These are phyloP conservation scores for Sebastes goodei DNA, from an alignment of 2,797 vertebrate genomes.

Conservation along the genomic window DNA sequence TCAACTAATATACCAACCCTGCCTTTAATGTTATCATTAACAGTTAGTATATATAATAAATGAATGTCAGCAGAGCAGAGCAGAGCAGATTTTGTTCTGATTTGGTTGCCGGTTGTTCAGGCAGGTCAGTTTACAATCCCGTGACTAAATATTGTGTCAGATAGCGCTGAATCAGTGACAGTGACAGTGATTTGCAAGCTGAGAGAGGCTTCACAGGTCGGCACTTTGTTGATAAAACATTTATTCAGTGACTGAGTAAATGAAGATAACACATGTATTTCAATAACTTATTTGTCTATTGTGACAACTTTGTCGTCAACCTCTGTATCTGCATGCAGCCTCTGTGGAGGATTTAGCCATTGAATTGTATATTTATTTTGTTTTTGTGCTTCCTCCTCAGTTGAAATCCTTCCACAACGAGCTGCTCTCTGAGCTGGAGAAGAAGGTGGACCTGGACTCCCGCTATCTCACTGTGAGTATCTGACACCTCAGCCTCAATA, in stretches of 20 bases:
- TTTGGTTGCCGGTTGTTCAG: neutral
- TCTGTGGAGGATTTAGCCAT: neutral
- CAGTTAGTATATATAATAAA: neutral
- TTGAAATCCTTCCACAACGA: constrained; percentile 98
- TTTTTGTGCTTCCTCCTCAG: constrained; percentile 68
- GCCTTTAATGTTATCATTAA: neutral
- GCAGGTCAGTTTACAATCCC: constrained; percentile 11
- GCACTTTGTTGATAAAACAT: constrained; percentile 27
- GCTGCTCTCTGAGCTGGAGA: constrained; percentile 95
- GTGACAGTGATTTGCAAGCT: constrained; percentile 21
- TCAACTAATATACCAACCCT: too few relatives aligned
- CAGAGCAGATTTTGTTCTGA: neutral
- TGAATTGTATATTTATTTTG: neutral
- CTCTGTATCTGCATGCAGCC: neutral
- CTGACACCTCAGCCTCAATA: constrained; percentile 1
- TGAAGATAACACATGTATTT: constrained; percentile 4
- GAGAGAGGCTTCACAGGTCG: constrained; percentile 15
- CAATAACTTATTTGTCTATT: neutral
- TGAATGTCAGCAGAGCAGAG: neutral
- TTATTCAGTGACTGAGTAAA: constrained; percentile 11
- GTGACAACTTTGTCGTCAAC: neutral
- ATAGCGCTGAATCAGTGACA: constrained; percentile 19
- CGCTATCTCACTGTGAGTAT: constrained; percentile 95
- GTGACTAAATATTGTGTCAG: constrained; percentile 13
- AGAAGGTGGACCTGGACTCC: constrained; percentile 97